Conservation (phyloP, 1,140 invertebrate genomes). For the Pentalonia nigronervosa region DNA sequence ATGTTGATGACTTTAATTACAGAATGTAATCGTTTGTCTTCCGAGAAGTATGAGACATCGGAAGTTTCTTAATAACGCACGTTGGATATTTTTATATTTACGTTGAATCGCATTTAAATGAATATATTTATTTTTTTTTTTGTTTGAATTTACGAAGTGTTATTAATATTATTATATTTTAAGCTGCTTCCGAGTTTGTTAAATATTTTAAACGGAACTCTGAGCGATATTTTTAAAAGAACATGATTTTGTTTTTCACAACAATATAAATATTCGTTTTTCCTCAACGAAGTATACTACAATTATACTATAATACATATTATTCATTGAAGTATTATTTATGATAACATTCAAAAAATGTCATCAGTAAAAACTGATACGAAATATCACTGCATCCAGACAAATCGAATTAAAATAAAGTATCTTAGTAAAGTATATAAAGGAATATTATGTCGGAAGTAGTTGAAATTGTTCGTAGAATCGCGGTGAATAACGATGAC, state of each 20-base stretch:
- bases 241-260: not conserved
- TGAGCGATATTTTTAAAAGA: not conserved
- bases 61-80: not conserved
- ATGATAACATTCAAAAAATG: no score
- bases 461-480: not conserved
- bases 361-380: no score
- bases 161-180: not conserved
- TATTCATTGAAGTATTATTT: no score
- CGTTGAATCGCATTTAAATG: not conserved
- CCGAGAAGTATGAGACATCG: not conserved
- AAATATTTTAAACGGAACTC: not conserved
- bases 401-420: no score
- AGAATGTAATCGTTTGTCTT: not conserved
- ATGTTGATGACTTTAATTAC: not conserved
- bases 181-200: not conserved
- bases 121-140: not conserved
- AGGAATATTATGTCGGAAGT: not conserved
- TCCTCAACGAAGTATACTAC: no score
- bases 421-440: not conserved
- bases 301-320: no score
- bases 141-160: not conserved
- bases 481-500: not conserved
- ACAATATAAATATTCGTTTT: not conserved
- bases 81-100: not conserved
- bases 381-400: no score